Base-by-base conservation (phyloP, 2,888 invertebrate genomes). In the Antheraea assamensis region DNA sequence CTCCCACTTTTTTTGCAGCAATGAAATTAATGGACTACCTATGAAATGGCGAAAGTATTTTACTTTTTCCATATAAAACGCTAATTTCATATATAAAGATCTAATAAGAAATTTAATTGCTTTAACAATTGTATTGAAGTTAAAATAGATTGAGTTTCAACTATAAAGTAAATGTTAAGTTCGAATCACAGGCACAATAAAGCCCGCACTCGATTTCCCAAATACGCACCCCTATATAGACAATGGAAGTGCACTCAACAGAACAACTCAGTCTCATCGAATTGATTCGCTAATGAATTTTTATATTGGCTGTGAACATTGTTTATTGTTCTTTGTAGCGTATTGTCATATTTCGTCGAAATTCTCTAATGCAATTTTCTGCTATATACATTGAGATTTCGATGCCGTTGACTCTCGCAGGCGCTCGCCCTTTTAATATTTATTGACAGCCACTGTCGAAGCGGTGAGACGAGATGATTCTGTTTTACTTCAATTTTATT, bases 211-310 rank as follows among this genome's bases (percentile, higher is more conserved):
- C 21, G 61, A 17, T 30, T 21, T 68, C 35, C 68, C 13, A n/a
- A 68, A 68, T 68, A 68, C 35, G 19, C 10, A 35, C 31, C n/a
- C 21, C 4, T 66, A n/a, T n/a, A 68, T 35, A 68, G n/a, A 35
- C 68, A 35, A 35, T 35, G 27, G 30, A 27, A 64, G 61, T 64
- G n/a, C 68, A 68, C 35, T 68, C 35, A 35, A 35, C n/a, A 21
- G 24, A 68, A 68, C 35, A n/a, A 35, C 68, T 35, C 10, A 1
- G 13, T 35, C 68, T 35, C 31, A n/a, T 68, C 35, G 68, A n/a
- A 35, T 68, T 68, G 68, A 35, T 68, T 68, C 35, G 35, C 35
- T 68, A 35, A 35, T 68, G 21, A 68, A 68, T 68, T 68, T 68
- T 68, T 68, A 35, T 68, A 68, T 68, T 35, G 68, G 13, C 35